Evolutionary conservation across 2,888 invertebrate genomes (phyloP).

Genomic region (Dorcus hopei): DNA sequence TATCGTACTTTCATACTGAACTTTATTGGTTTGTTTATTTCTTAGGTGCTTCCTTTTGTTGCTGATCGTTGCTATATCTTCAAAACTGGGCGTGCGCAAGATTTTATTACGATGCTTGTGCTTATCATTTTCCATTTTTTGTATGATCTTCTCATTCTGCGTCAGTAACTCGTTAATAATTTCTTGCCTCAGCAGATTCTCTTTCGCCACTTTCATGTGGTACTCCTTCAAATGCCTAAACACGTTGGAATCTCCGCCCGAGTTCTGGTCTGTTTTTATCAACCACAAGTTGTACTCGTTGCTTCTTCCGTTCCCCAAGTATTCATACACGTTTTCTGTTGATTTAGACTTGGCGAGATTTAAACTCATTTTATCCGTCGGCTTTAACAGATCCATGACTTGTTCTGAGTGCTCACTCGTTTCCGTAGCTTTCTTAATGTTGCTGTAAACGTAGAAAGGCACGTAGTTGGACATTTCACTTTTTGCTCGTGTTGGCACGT

Average conservation of each 20-base stretch:
- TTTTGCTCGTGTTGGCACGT: constrained; percentile 27
- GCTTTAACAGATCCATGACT: not conserved
- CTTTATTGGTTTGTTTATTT: constrained; percentile 18
- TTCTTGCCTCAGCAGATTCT: constrained; percentile 39
- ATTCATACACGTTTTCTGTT: constrained; percentile 32
- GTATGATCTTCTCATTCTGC: constrained; percentile 40
- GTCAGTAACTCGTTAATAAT: constrained; percentile 41
- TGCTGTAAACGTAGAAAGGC: constrained; percentile 34
- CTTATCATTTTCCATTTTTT: constrained; percentile 12
- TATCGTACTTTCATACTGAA: not conserved
- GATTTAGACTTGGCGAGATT: constrained; percentile 35
- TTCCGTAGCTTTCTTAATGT: constrained; percentile 32
- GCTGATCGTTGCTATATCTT: constrained; percentile 13
- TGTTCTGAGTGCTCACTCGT: not conserved
- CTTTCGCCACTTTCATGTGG: constrained; percentile 39
- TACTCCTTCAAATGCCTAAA: constrained; percentile 31
- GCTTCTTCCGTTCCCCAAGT: constrained; percentile 16
- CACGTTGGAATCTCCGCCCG: not conserved
- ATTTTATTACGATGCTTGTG: constrained; percentile 2
- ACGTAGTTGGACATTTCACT: constrained; percentile 41
- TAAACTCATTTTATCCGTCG: constrained; percentile 2
- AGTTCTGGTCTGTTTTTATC: not conserved
- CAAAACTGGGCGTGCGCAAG: constrained; percentile 18
- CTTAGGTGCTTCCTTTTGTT: constrained; percentile 11
- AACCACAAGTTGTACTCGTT: constrained; percentile 12